These are phyloP conservation scores for Anthopleura sola DNA, from an alignment of 64 coral and sea anemone genomes.

Conservation along the genomic window DNA sequence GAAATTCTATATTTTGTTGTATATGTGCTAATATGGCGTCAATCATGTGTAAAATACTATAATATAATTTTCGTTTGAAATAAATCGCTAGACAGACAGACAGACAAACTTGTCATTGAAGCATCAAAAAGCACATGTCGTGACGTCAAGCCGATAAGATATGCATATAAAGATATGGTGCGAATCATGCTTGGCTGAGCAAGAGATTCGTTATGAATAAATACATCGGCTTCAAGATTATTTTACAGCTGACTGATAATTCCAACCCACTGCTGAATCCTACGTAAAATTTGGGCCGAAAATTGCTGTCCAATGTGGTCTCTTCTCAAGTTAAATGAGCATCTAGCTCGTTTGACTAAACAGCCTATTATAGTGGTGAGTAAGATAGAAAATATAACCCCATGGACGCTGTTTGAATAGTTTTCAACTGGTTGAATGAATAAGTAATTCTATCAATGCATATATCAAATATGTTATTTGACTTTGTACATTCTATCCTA, in stretches of 20 bases:
- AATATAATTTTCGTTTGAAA: too few species aligned
- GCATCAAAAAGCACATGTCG: background rate
- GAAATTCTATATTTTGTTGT: too few species aligned
- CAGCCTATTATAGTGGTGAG: background rate
- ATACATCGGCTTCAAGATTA: background rate
- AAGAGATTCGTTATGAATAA: constrained; percentile 2
- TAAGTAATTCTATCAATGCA: background rate
- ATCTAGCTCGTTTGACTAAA: background rate
- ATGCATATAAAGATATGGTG: background rate
- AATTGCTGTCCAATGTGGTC: background rate
- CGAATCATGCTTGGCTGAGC: background rate
- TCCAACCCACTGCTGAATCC: background rate
- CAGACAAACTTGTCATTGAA: background rate
- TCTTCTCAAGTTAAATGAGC: constrained; percentile 8
- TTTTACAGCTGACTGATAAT: background rate
- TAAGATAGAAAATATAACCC: background rate
- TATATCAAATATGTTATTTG: background rate
- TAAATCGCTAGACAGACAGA: background rate
- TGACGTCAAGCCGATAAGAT: background rate
- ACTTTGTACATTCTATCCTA: background rate
- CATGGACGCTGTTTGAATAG: background rate
- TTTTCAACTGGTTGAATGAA: background rate
- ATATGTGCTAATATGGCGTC: too few species aligned
- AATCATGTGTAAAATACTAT: too few species aligned
- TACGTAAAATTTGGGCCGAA: background rate